phyloP scores from a whole-genome alignment of 2,797 vertebrate genomes.

The Gambusia yucatana region DNA sequence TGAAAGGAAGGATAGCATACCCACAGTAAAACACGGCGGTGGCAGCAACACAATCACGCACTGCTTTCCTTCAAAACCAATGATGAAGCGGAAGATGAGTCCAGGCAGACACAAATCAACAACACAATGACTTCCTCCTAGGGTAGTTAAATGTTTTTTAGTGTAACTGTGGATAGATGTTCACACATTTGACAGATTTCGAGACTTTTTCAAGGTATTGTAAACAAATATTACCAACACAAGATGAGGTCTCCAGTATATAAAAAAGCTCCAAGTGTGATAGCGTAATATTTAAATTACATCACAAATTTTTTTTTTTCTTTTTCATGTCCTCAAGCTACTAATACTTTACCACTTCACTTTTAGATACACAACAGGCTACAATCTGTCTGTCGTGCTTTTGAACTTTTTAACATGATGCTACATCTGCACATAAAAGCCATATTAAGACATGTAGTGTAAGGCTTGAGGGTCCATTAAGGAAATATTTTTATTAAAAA shows the following conservation, averaged over 20 bases:
- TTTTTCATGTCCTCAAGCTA: too few relatives aligned
- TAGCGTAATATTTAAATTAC: too few relatives aligned
- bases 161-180: background rate
- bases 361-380: constrained; percentile 49
- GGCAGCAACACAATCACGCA: background rate
- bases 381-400: constrained; percentile 53
- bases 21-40: background rate
- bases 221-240: background rate
- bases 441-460: constrained; percentile 64
- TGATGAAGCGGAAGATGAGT: background rate
- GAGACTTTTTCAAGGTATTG: background rate
- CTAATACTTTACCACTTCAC: constrained; percentile 44
- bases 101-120: background rate
- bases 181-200: background rate
- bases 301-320: too few relatives aligned
- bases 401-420: constrained; percentile 58
- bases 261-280: too few relatives aligned
- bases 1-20: background rate
- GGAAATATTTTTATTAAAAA: background rate
- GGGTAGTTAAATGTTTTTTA: background rate
- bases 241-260: background rate
- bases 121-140: background rate
- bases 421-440: constrained; percentile 71
- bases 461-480: constrained; percentile 48
- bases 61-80: background rate